Percentiles rank a stretch among this genome's conserved stretches.
These are phyloP conservation scores for Macrotus californicus DNA, from an alignment of 2,113 vertebrate species.

Conservation along the genomic window DNA sequence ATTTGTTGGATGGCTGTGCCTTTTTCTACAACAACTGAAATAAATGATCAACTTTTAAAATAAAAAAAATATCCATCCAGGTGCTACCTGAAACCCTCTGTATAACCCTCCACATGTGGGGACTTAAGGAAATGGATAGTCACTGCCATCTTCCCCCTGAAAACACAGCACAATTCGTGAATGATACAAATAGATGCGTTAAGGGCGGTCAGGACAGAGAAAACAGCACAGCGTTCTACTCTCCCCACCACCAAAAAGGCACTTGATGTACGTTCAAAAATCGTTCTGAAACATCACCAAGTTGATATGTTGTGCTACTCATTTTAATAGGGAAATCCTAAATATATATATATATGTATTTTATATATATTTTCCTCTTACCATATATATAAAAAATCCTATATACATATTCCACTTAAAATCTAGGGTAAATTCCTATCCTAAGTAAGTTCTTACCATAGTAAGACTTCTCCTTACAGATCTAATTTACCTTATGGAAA, in stretches of 20 bases:
- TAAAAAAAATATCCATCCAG: background rate
- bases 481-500: rapidly evolving
- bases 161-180: background rate
- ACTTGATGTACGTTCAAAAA: background rate
- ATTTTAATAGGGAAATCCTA: background rate
- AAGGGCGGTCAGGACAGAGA: background rate
- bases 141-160: background rate
- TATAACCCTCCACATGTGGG: background rate
- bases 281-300: rapidly evolving
- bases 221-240: background rate
- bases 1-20: background rate
- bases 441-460: background rate
- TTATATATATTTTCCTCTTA: no score
- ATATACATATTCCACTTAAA: background rate
- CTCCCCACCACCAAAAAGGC: no score
- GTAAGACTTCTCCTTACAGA: background rate
- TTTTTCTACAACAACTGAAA: background rate
- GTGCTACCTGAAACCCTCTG: background rate
- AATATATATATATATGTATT: background rate
- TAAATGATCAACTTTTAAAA: background rate
- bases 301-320: rapidly evolving
- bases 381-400: no score
- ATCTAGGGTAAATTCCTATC: background rate
- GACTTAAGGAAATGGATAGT: no score
- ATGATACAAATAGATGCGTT: rapidly evolving